A percentile compares a stretch with the other conserved stretches of the same genome.
phyloP scores from a whole-genome alignment of 2,113 vertebrate species.

The Tachuris rubrigastra region DNA sequence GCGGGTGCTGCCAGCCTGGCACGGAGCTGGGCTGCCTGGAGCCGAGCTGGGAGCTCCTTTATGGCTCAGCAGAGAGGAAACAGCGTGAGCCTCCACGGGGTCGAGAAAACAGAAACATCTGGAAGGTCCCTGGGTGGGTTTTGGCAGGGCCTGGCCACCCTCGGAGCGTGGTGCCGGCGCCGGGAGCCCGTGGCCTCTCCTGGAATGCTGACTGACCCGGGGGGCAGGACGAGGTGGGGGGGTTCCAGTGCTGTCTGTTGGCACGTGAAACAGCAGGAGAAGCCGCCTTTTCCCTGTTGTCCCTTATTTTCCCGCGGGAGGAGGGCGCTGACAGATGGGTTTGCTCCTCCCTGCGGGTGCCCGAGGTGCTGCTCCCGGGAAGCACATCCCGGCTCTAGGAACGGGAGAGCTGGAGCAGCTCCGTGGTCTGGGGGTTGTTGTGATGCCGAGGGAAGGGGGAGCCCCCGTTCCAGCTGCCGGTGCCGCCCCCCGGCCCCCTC shows the following conservation, averaged over 20 bases:
- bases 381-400: background rate
- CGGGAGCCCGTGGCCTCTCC: background rate
- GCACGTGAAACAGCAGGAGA: background rate
- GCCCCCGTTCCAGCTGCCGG: background rate
- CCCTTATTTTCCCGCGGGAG: background rate
- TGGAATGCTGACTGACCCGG: background rate
- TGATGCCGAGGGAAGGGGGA: background rate
- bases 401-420: background rate
- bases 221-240: background rate
- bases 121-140: background rate
- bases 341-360: background rate
- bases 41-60: background rate
- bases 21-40: background rate
- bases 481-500: background rate
- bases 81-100: background rate
- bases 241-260: background rate
- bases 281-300: background rate
- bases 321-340: background rate
- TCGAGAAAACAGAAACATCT: constrained; percentile 31
- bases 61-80: constrained; percentile 13
- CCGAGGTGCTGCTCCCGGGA: background rate
- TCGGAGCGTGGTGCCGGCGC: background rate
- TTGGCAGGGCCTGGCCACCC: background rate
- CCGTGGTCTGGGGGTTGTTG: background rate
- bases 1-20: constrained; percentile 39